Evolutionary conservation across 2,888 invertebrate genomes (phyloP).

Genomic region (Toxonevra muliebris): DNA sequence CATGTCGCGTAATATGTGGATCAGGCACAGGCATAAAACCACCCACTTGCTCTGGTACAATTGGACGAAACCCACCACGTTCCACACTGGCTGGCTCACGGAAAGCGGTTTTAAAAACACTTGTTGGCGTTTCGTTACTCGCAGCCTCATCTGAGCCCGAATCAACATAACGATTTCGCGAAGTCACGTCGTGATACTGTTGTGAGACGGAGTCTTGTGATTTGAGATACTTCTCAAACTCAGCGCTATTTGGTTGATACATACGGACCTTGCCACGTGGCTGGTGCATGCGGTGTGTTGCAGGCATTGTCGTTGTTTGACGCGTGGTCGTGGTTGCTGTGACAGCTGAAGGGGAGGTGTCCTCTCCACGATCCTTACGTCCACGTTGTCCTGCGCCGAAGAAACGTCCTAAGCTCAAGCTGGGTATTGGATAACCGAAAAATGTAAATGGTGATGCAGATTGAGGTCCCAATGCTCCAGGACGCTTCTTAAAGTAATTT

Average conservation of each 20-base stretch:
- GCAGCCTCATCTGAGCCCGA: constrained; percentile 54
- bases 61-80: constrained; percentile 80
- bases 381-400: constrained; percentile 66
- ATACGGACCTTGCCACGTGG: constrained; percentile 60
- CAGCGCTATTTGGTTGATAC: constrained; percentile 61
- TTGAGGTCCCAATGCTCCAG: constrained; percentile 38
- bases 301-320: constrained; percentile 45
- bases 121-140: constrained; percentile 55
- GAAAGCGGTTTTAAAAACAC: constrained; percentile 59
- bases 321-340: constrained; percentile 15
- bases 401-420: constrained; percentile 75
- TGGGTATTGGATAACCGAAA: constrained; percentile 84
- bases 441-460: constrained; percentile 75
- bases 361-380: constrained; percentile 57
- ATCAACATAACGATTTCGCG: constrained; percentile 50
- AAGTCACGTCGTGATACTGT: constrained; percentile 47
- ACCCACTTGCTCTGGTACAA: constrained; percentile 74
- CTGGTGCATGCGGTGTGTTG: constrained; percentile 56
- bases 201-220: constrained; percentile 39
- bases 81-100: constrained; percentile 68
- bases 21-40: constrained; percentile 77
- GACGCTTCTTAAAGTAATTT: constrained; percentile 59
- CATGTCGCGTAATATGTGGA: constrained; percentile 51
- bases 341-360: constrained; percentile 8
- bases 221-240: constrained; percentile 62